Evolutionary conservation across 2,113 vertebrate genomes (phyloP).

Genomic region (Chaetodon auriga): DNA sequence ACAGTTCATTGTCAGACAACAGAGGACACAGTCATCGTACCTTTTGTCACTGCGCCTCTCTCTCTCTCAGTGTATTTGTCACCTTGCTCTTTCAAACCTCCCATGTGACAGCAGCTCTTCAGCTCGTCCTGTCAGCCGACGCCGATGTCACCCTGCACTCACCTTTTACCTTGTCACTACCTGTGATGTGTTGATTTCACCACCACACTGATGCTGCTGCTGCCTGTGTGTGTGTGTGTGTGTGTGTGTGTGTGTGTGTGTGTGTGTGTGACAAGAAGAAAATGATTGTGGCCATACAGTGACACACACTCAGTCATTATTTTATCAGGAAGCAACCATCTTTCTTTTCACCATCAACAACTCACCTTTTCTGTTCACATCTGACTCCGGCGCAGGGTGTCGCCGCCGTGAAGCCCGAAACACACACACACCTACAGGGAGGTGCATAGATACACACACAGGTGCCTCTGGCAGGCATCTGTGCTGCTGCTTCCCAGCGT

Average conservation of each 20-base stretch:
- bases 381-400: background rate
- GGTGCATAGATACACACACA: constrained; percentile 11
- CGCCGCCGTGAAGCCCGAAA: constrained; percentile 25
- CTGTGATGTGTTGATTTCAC: constrained; percentile 53
- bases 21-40: constrained; percentile 45
- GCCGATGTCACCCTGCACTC: constrained; percentile 43
- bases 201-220: background rate
- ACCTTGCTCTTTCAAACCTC: constrained; percentile 2
- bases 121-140: constrained; percentile 34
- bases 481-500: constrained; percentile 31
- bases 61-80: constrained; percentile 8
- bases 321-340: constrained; percentile 26
- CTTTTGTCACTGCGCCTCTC: constrained; percentile 24
- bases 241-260: background rate
- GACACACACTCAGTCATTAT: constrained; percentile 18
- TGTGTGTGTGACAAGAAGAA: background rate
- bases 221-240: background rate
- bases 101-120: constrained; percentile 33
- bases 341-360: background rate
- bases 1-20: constrained; percentile 53
- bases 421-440: background rate
- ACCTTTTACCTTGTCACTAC: constrained; percentile 62
- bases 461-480: constrained; percentile 42
- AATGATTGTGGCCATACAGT: background rate
- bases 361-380: constrained; percentile 48